A percentile compares a stretch with the other conserved stretches of the same genome.
Evolutionary conservation across 2,888 invertebrate species (phyloP).

Genomic region (Drosophila paramelanica): DNA sequence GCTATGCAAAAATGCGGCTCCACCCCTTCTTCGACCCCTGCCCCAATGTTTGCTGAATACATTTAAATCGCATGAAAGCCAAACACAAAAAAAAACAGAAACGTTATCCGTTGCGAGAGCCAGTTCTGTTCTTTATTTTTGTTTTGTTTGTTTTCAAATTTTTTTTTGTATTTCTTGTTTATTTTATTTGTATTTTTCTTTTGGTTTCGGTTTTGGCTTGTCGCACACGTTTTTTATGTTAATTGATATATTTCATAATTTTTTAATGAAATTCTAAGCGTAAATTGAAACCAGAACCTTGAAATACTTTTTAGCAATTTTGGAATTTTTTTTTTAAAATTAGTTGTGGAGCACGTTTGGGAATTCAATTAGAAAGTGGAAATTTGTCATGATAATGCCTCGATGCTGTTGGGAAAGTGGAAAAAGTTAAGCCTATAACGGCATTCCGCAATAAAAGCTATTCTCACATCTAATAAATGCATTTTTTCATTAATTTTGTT

Average conservation of each 20-base stretch:
- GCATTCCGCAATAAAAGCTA: background rate
- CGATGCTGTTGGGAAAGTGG: background rate
- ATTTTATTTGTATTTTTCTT: conserved; percentile 18
- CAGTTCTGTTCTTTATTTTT: conserved; percentile 39
- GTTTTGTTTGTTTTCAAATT: conserved; percentile 17
- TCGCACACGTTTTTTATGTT: conserved; percentile 57
- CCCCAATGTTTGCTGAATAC: conserved; percentile 29
- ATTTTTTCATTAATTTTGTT: conserved; percentile 23
- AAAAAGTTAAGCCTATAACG: background rate
- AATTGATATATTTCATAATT: conserved; percentile 59
- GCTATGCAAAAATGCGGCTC: conserved; percentile 42
- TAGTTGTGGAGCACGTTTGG: background rate
- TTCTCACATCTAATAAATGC: conserved; percentile 8
- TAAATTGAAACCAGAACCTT: conserved; percentile 42
- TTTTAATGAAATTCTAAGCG: conserved; percentile 49
- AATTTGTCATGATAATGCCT: background rate
- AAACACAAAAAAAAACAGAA: conserved; percentile 28
- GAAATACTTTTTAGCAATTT: conserved; percentile 34
- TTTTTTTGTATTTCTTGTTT: conserved; percentile 17
- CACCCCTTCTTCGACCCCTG: background rate
- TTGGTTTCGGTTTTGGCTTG: conserved; percentile 12
- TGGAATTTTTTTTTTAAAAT: conserved; percentile 18
- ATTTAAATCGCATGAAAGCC: conserved; percentile 71
- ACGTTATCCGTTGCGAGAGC: conserved; percentile 28
- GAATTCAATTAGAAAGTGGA: background rate